Base-by-base conservation (phyloP, 2,888 invertebrate species). In the Pteria penguin region DNA sequence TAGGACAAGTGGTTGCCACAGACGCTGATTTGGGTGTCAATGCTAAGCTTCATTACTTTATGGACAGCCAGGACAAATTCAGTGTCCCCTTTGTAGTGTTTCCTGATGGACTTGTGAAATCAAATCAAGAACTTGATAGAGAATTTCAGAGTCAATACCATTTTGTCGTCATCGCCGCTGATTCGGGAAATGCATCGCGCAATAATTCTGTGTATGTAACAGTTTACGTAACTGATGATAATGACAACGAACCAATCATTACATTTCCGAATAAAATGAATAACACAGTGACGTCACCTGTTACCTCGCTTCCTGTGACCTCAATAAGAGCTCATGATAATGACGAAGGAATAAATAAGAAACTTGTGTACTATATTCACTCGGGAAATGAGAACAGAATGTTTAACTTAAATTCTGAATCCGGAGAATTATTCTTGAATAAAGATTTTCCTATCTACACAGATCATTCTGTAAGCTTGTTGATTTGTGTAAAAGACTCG, bases 191-290 rank as follows among this genome's bases (percentile, higher is more conserved):
- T 5, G 75, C 66, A 4, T 82, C 81, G n/a, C 79, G 76, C 14
- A 84, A 79, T 75, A 85, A 82, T 61, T 80, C 82, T 4, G 81
- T 83, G 11, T 79, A 78, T 54, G 84, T 88, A 1, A 80, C 78
- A 1, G 81, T 88, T 27, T 74, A 78, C 22, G 86, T 88, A 4
- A 81, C 78, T 36, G 88, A 88, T 68, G 76, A 67, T 0, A 87
- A 87, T 66, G 88, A 88, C 63, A 84, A 87, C 60, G 32, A 80
- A 0, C 91, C 91, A 0, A 63, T 79, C 0, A 82, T 91, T 66
- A 76, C 80, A 2, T 86, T 83, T 67, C 89, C 89, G 8, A 87
- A 83, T 62, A 82, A 81, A n/a, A 82, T 86, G 14, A 86, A 89
- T 58, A 78, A 84, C 58, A 80, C 81, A 26, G 78, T 85, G 66